Evolutionary conservation across 2,797 vertebrate genomes (phyloP).

Genomic region (Poecilia velifera): DNA sequence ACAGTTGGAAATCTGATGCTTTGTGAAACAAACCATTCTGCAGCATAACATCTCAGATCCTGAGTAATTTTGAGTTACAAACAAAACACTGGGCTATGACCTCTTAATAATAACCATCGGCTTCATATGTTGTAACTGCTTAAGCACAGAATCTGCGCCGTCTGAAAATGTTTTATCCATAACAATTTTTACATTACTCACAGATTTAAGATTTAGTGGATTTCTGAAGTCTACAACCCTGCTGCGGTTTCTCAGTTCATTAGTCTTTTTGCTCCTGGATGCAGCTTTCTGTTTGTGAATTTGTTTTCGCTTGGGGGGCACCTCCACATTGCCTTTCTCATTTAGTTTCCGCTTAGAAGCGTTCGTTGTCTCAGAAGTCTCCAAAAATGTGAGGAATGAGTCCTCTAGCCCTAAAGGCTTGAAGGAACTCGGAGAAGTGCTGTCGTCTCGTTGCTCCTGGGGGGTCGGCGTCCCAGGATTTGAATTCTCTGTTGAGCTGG

Average conservation of each 20-base stretch:
- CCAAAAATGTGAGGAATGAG: constrained; percentile 92
- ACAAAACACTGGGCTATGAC: constrained; percentile 76
- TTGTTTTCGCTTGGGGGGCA: constrained; percentile 86
- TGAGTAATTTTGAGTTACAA: constrained; percentile 83
- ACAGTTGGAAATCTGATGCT: constrained; percentile 76
- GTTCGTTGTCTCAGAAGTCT: constrained; percentile 90
- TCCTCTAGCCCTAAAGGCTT: constrained; percentile 94
- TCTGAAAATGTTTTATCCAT: constrained; percentile 92
- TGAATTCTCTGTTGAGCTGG: constrained; percentile 81
- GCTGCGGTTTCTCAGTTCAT: constrained; percentile 79
- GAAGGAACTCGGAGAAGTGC: constrained; percentile 87
- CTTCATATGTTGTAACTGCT: constrained; percentile 98
- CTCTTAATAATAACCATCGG: constrained; percentile 92
- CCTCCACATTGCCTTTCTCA: constrained; percentile 78
- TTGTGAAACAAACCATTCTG: constrained; percentile 82
- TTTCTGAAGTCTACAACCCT: constrained; percentile 90
- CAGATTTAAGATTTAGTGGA: constrained; percentile 88
- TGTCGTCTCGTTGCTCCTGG: constrained; percentile 83
- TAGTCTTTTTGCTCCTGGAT: constrained; percentile 63
- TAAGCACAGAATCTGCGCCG: constrained; percentile 89
- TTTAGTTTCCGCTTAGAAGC: constrained; percentile 88
- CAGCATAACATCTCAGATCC: constrained; percentile 87
- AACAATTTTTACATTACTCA: constrained; percentile 94
- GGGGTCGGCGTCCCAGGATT: constrained; percentile 82
- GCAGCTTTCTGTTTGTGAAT: constrained; percentile 69